A percentile compares a stretch with the other conserved stretches of the same genome.
phyloP scores from a whole-genome alignment of 1,140 invertebrate genomes.

The Dufourea novaeangliae region DNA sequence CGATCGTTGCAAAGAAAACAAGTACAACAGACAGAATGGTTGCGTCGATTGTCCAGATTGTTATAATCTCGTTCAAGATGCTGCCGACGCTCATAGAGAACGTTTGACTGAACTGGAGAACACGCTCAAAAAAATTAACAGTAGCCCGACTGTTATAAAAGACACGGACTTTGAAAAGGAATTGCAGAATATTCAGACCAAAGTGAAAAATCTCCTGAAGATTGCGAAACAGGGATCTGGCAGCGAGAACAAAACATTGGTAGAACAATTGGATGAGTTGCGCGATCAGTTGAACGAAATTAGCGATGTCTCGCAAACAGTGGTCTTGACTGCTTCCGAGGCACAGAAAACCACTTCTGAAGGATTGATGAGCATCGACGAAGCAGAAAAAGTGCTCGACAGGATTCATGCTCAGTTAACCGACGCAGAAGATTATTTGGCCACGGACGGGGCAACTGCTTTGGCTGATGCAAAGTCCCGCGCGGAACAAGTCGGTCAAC shows the following conservation, averaged over 20 bases:
- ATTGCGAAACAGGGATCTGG: slow-evolving; percentile 87
- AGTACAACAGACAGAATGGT: slow-evolving; percentile 91
- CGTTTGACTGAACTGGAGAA: slow-evolving; percentile 89
- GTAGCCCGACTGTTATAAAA: slow-evolving; percentile 90
- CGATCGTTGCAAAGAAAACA: slow-evolving; percentile 96
- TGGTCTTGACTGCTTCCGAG: slow-evolving; percentile 84
- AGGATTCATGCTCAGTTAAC: slow-evolving; percentile 87
- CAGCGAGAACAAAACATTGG: slow-evolving; percentile 85
- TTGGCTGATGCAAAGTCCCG: slow-evolving; percentile 90
- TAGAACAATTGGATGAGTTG: slow-evolving; percentile 86
- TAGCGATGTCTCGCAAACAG: slow-evolving; percentile 84
- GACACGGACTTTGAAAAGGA: slow-evolving; percentile 92
- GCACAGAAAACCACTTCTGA: slow-evolving; percentile 84
- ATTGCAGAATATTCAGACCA: slow-evolving; percentile 86
- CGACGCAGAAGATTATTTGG: slow-evolving; percentile 88
- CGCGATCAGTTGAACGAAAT: slow-evolving; percentile 86
- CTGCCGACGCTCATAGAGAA: slow-evolving; percentile 89
- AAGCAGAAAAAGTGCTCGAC: slow-evolving; percentile 88
- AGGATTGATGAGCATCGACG: slow-evolving; percentile 87
- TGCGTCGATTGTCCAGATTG: slow-evolving; percentile 96
- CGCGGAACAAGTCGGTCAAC: slow-evolving; percentile 93
- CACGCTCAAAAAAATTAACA: slow-evolving; percentile 86
- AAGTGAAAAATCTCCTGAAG: slow-evolving; percentile 87
- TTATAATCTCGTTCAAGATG: slow-evolving; percentile 95
- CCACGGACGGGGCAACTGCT: slow-evolving; percentile 90